These are phyloP conservation scores for Rallus limicola DNA, from an alignment of 2,113 vertebrate species.

Conservation along the genomic window DNA sequence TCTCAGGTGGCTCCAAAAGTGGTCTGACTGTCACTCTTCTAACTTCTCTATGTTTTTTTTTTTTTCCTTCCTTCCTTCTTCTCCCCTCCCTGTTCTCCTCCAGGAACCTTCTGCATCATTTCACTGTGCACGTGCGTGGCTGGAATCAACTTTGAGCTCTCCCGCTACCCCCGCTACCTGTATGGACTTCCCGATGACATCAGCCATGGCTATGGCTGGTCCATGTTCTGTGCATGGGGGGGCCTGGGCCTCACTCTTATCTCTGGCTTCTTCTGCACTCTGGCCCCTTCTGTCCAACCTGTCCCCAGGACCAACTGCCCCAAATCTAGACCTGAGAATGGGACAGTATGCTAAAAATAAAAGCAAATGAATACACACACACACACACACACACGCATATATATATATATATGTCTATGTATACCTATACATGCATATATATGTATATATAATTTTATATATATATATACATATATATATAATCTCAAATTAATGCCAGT, in stretches of 20 bases:
- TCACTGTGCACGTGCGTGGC: constrained; percentile 97
- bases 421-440: constrained; percentile 69
- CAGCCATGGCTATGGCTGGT: constrained; percentile 97
- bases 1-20: background rate
- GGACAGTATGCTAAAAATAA: constrained; percentile 91
- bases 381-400: background rate
- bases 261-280: constrained; percentile 97
- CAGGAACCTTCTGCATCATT: constrained; percentile 99
- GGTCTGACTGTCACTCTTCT: background rate
- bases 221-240: constrained; percentile 98
- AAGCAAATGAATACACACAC: constrained; percentile 5
- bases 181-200: constrained; percentile 95
- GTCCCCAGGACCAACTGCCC: constrained; percentile 94
- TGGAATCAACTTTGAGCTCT: constrained; percentile 97
- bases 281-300: constrained; percentile 96
- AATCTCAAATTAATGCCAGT: constrained; percentile 75
- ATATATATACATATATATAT: constrained; percentile 57
- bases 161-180: constrained; percentile 92
- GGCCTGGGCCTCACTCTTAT: constrained; percentile 95
- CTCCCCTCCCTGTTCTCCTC: constrained; percentile 30
- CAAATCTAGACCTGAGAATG: constrained; percentile 95
- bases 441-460: constrained; percentile 47
- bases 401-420: constrained; percentile 68
- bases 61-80: background rate
- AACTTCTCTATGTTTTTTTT: constrained; percentile 44